These are phyloP conservation scores for Apotomis turbidana DNA, from an alignment of 2,888 invertebrate species.

Conservation along the genomic window DNA sequence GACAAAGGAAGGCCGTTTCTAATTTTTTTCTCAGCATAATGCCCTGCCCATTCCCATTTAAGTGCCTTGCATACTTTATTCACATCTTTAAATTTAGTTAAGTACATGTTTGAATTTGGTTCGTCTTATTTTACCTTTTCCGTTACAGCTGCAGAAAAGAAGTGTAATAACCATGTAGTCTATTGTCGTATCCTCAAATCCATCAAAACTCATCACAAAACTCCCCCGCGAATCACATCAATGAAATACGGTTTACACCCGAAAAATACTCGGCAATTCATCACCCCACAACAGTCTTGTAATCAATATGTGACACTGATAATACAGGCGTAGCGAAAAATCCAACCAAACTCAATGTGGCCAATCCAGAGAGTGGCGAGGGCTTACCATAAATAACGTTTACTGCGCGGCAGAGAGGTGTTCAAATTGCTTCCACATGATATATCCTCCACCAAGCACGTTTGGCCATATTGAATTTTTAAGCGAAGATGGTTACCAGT, in stretches of 20 bases:
- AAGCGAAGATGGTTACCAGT: conserved; percentile 61
- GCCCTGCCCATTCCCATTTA: too few relatives aligned
- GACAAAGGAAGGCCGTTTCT: too few relatives aligned
- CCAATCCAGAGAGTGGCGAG: conserved; percentile 74
- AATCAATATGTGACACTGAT: conserved; percentile 42
- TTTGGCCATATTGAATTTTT: conserved; percentile 79
- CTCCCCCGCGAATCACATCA: conserved; percentile 16
- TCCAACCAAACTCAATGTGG: conserved; percentile 72
- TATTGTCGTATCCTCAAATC: not conserved
- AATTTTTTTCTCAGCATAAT: too few relatives aligned
- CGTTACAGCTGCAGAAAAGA: too few relatives aligned
- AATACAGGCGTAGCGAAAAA: conserved; percentile 56
- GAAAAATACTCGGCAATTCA: conserved; percentile 24
- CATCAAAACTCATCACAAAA: conserved; percentile 18
- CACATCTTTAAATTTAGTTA: too few relatives aligned
- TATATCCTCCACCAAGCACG: conserved; percentile 74
- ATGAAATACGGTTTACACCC: conserved; percentile 29
- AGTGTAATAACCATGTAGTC: too few relatives aligned
- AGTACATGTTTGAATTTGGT: too few relatives aligned
- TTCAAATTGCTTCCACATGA: conserved; percentile 81
- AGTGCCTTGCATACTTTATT: too few relatives aligned
- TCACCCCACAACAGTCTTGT: conserved; percentile 36
- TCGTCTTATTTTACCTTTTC: too few relatives aligned
- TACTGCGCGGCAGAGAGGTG: conserved; percentile 77
- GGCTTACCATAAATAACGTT: conserved; percentile 82